Evolutionary conservation across 2,797 vertebrate genomes (phyloP).

Genomic region (Phyllotis vaccarum): DNA sequence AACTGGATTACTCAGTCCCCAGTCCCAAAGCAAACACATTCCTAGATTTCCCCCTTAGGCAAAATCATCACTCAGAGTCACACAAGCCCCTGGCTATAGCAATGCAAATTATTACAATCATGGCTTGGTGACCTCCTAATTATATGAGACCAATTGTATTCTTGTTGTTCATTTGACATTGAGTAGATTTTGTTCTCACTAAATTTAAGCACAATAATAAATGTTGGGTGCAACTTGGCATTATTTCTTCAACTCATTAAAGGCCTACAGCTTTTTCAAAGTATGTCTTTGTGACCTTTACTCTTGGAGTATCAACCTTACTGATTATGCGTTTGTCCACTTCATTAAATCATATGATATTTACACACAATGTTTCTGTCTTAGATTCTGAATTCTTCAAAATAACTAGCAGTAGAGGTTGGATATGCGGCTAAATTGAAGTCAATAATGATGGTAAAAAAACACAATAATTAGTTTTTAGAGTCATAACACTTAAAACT

Average conservation of each 20-base stretch:
- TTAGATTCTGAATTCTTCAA: constrained; percentile 63
- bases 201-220: constrained; percentile 62
- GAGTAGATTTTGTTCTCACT: constrained; percentile 71
- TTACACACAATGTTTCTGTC: constrained; percentile 35
- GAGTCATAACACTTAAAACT: constrained; percentile 43
- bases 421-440: constrained; percentile 39
- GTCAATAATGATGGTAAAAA: background rate
- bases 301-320: background rate
- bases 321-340: constrained; percentile 55
- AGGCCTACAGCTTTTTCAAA: constrained; percentile 55
- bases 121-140: constrained; percentile 67
- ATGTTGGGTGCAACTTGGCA: constrained; percentile 71
- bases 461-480: constrained; percentile 28
- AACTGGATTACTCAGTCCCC: constrained; percentile 59
- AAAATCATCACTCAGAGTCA: constrained; percentile 70
- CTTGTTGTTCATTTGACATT: constrained; percentile 65
- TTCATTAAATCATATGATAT: constrained; percentile 51
- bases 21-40: constrained; percentile 69
- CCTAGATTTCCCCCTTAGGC: constrained; percentile 52
- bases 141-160: constrained; percentile 70
- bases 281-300: constrained; percentile 63
- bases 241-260: constrained; percentile 69
- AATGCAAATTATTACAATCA: constrained; percentile 70
- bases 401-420: constrained; percentile 46
- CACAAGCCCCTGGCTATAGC: constrained; percentile 54